These are phyloP conservation scores for Muntiacus muntjak DNA, from an alignment of 2,113 vertebrate genomes.

Conservation along the genomic window DNA sequence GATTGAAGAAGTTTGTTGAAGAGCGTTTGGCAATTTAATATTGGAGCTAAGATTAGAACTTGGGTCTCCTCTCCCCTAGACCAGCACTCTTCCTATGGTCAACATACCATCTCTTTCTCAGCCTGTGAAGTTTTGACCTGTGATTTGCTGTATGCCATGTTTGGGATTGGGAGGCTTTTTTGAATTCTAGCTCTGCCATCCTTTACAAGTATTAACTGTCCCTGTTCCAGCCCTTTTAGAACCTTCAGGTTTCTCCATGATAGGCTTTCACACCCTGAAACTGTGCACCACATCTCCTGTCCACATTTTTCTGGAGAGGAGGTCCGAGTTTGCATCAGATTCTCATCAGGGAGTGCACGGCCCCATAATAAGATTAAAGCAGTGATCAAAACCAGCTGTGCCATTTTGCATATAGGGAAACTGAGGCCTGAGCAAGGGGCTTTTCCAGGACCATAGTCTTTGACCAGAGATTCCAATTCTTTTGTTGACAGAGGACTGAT, in stretches of 20 bases:
- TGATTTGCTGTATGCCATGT: not conserved
- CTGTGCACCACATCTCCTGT: not conserved
- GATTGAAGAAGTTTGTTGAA: not conserved
- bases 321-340: not conserved
- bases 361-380: not conserved
- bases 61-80: not conserved
- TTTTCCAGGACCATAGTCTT: not conserved
- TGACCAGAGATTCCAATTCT: constrained; percentile 62
- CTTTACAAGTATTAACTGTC: not conserved
- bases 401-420: not conserved
- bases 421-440: not conserved
- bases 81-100: not conserved
- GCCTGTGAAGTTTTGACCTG: not conserved
- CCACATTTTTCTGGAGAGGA: not conserved
- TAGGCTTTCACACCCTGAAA: not conserved
- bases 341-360: not conserved
- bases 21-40: not conserved
- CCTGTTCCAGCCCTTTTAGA: not conserved
- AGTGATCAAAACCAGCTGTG: not conserved
- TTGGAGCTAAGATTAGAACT: not conserved
- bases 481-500: constrained; percentile 90
- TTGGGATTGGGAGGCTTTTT: not conserved
- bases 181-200: not conserved
- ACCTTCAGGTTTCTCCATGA: not conserved
- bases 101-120: not conserved